phyloP scores from a whole-genome alignment of 2,888 invertebrate species.

The Netelia inedita region DNA sequence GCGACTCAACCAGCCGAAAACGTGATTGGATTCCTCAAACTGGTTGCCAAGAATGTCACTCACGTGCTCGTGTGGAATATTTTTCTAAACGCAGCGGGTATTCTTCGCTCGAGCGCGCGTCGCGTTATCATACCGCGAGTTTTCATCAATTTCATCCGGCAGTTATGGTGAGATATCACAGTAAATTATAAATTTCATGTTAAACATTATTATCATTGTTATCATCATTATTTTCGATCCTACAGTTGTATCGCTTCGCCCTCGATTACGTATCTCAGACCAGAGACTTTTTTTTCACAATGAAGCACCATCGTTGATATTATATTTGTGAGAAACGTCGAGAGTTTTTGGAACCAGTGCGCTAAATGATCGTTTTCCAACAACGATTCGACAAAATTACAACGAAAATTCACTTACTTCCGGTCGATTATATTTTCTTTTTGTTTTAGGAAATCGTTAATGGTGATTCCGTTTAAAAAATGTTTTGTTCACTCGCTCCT shows the following conservation, averaged over 20 bases:
- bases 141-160: conserved; percentile 15
- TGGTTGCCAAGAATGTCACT: not conserved
- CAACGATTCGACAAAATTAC: not conserved
- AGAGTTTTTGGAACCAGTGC: not conserved
- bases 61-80: not conserved
- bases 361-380: not conserved
- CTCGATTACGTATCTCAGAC: not conserved
- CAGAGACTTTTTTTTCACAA: not conserved
- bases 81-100: conserved; percentile 2
- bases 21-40: conserved; percentile 24
- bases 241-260: not conserved
- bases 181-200: conserved; percentile 19
- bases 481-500: not conserved
- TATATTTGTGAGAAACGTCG: not conserved
- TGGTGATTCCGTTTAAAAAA: not conserved
- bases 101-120: conserved; percentile 1
- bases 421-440: not conserved
- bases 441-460: not conserved
- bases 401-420: not conserved
- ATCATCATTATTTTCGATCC: not conserved
- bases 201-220: not conserved
- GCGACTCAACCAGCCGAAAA: not conserved
- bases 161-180: conserved; percentile 49
- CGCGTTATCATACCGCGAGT: not conserved
- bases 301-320: not conserved